A percentile compares a stretch with the other conserved stretches of the same genome.
Evolutionary conservation across 2,113 vertebrate genomes (phyloP).

Genomic region (Illadopsis cleaveri): DNA sequence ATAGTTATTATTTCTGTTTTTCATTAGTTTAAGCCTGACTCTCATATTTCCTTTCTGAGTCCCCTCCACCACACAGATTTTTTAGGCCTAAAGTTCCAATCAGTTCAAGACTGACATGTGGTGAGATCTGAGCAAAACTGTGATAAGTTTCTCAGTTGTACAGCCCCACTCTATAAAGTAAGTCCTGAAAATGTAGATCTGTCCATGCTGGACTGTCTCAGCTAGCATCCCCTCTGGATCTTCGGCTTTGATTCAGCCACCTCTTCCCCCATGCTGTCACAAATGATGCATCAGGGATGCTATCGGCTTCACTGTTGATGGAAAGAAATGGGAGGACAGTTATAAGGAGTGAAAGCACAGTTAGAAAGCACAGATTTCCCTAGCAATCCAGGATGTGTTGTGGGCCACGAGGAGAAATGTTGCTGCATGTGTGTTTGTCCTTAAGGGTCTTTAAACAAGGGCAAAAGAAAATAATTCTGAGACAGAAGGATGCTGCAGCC

Average conservation of each 20-base stretch:
- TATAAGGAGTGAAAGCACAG: background rate
- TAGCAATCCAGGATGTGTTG: background rate
- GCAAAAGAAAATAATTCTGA: background rate
- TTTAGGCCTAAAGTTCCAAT: background rate
- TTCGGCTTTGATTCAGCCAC: background rate
- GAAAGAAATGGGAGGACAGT: background rate
- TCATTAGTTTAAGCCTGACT: background rate
- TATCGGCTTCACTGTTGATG: rapidly evolving
- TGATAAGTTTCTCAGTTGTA: background rate
- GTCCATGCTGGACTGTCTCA: background rate
- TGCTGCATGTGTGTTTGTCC: background rate
- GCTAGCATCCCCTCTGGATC: background rate
- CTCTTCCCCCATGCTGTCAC: background rate
- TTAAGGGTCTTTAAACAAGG: background rate
- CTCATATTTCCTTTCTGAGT: background rate
- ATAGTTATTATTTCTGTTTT: background rate
- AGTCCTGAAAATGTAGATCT: background rate
- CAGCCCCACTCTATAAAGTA: background rate
- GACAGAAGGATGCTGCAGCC: background rate
- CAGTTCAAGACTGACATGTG: background rate
- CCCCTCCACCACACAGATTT: background rate
- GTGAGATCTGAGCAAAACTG: background rate
- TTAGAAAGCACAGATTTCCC: too few relatives aligned
- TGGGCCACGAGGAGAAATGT: background rate
- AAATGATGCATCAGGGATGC: background rate